Evolutionary conservation across 2,888 invertebrate genomes (phyloP).

Genomic region (Drosophila mayaguana): DNA sequence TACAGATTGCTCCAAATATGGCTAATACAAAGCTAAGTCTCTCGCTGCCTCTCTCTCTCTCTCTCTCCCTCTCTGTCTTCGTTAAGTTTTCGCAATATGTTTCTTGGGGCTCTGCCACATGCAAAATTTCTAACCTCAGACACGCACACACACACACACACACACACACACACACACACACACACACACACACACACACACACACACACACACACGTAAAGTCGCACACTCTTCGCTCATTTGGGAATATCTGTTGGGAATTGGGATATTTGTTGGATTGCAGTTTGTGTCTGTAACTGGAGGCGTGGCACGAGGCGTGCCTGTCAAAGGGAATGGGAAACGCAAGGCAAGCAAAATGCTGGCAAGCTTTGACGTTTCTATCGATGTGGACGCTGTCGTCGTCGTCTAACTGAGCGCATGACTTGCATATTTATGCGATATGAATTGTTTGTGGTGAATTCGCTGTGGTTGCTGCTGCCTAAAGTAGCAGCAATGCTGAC

Average conservation of each 20-base stretch:
- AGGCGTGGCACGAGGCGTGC: slow-evolving; percentile 11
- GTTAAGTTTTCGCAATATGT: slow-evolving; percentile 24
- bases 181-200: not conserved
- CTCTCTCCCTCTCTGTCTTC: not conserved
- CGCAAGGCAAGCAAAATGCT: slow-evolving; percentile 6
- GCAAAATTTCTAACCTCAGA: slow-evolving; percentile 13
- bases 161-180: not conserved
- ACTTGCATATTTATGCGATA: slow-evolving; percentile 74
- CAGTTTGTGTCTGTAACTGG: slow-evolving; percentile 28
- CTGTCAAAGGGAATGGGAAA: not conserved
- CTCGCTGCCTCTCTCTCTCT: not conserved
- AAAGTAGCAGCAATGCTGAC: slow-evolving; percentile 29
- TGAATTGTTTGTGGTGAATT: slow-evolving; percentile 70
- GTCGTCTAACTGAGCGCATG: slow-evolving; percentile 63
- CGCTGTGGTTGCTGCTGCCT: slow-evolving; percentile 29
- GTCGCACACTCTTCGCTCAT: slow-evolving; percentile 19
- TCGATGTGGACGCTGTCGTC: slow-evolving; percentile 26
- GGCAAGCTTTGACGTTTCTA: slow-evolving; percentile 31
- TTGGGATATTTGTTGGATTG: slow-evolving; percentile 41
- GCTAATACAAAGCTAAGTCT: slow-evolving; percentile 28
- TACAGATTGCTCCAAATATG: slow-evolving; percentile 55
- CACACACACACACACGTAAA: not conserved
- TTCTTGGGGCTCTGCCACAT: slow-evolving; percentile 14
- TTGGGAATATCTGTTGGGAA: slow-evolving; percentile 27
- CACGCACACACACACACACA: slow-evolving; percentile 3